Evolutionary conservation across 2,888 invertebrate genomes (phyloP).

Genomic region (Corythucha ciliata): DNA sequence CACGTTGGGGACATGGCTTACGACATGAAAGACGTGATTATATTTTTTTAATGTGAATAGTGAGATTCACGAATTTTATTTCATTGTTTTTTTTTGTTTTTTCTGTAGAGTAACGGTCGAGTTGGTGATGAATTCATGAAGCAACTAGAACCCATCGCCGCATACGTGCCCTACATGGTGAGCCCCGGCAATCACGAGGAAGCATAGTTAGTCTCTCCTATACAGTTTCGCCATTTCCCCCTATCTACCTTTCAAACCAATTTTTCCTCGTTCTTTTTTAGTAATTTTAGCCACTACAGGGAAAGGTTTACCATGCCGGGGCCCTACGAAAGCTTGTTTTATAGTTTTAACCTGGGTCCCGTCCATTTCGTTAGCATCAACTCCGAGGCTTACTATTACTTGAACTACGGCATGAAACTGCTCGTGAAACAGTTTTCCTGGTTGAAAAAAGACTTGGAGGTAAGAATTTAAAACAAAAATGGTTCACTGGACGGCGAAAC

Average conservation of each 20-base stretch:
- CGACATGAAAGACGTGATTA: constrained; percentile 68
- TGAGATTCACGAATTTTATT: too few species aligned
- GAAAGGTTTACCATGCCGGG: constrained; percentile 88
- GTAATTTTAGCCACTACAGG: constrained; percentile 92
- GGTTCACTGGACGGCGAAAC: too few species aligned
- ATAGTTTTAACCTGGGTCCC: constrained; percentile 81
- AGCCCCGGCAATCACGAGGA: constrained; percentile 89
- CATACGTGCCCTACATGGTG: constrained; percentile 84
- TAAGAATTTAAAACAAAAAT: constrained; percentile 35
- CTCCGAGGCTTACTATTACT: constrained; percentile 90
- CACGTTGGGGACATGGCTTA: constrained; percentile 95
- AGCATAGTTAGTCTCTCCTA: constrained; percentile 65
- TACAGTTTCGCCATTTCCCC: too few species aligned
- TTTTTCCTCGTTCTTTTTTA: constrained; percentile 41
- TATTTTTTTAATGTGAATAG: too few species aligned
- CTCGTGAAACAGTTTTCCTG: constrained; percentile 73
- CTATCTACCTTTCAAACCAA: too few species aligned
- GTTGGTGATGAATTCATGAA: constrained; percentile 91
- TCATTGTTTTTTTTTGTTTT: too few species aligned
- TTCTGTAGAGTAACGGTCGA: constrained; percentile 53
- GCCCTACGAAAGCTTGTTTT: constrained; percentile 58
- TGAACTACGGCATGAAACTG: constrained; percentile 73
- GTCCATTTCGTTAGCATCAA: constrained; percentile 85
- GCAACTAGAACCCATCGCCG: constrained; percentile 81
- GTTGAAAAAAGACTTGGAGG: constrained; percentile 70